phyloP scores from a whole-genome alignment of 2,888 invertebrate species.

The Stenurella melanura region DNA sequence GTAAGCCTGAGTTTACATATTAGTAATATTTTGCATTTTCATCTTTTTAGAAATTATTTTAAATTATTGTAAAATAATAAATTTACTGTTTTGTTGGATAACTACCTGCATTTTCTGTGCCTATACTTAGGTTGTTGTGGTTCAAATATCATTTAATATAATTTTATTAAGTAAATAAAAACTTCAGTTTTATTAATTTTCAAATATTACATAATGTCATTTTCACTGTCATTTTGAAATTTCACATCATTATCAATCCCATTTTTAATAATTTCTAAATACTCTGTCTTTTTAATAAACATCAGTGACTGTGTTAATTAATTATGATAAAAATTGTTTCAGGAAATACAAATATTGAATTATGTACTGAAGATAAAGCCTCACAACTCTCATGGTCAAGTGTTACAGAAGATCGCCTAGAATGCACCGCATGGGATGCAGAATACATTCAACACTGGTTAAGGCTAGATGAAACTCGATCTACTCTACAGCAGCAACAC shows the following conservation, averaged over 20 bases:
- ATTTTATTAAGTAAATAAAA: neutral
- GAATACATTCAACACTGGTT: constrained; percentile 87
- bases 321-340: constrained; percentile 42
- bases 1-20: too few relatives aligned
- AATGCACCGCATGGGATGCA: constrained; percentile 80
- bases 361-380: constrained; percentile 66
- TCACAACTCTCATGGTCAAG: constrained; percentile 77
- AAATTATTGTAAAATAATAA: too few relatives aligned
- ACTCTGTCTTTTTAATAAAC: constrained; percentile 12
- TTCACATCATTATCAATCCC: constrained; percentile 4
- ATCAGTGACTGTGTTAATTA: neutral
- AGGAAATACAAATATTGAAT: constrained; percentile 67
- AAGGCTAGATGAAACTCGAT: constrained; percentile 82
- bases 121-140: too few relatives aligned
- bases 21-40: too few relatives aligned
- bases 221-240: constrained; percentile 25
- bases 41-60: too few relatives aligned
- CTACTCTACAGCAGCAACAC: constrained; percentile 81
- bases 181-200: constrained; percentile 11
- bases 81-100: too few relatives aligned
- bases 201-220: constrained; percentile 16
- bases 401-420: constrained; percentile 76
- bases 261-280: constrained; percentile 10
- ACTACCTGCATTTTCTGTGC: too few relatives aligned
- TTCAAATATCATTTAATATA: neutral